phyloP scores from a whole-genome alignment of 2,113 vertebrate genomes.

The Pachycephala philippinensis region DNA sequence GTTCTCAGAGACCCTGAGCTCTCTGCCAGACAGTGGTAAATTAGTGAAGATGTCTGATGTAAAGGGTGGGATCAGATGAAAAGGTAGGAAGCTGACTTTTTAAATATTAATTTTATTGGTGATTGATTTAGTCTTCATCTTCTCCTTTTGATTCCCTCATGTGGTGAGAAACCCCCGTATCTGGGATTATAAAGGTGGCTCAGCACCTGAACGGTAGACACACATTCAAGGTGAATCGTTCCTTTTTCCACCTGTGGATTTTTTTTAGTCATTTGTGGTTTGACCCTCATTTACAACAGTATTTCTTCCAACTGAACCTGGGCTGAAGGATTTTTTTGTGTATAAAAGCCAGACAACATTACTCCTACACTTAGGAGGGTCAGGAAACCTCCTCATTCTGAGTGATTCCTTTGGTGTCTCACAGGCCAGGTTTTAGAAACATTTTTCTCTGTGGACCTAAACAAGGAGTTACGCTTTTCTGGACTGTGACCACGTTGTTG shows the following conservation, averaged over 20 bases:
- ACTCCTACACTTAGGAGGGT: background rate
- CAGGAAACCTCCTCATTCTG: background rate
- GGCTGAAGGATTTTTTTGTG: background rate
- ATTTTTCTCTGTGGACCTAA: rapidly evolving
- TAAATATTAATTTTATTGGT: background rate
- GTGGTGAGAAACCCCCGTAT: background rate
- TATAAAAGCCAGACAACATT: background rate
- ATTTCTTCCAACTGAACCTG: background rate
- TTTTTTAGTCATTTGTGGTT: background rate
- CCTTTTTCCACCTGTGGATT: background rate
- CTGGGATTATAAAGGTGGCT: background rate
- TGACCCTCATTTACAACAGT: background rate
- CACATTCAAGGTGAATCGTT: background rate
- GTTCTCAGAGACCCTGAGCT: background rate
- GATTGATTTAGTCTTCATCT: background rate
- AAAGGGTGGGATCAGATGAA: background rate
- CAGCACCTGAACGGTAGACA: background rate
- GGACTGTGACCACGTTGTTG: background rate
- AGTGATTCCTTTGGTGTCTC: background rate
- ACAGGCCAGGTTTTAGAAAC: background rate
- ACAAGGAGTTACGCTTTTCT: background rate
- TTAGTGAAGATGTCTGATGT: background rate
- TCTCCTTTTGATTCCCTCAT: background rate
- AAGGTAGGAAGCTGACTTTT: background rate
- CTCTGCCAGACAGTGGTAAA: background rate